Base-by-base conservation (phyloP, 2,113 vertebrate species). In the Lucifuga dentata region DNA sequence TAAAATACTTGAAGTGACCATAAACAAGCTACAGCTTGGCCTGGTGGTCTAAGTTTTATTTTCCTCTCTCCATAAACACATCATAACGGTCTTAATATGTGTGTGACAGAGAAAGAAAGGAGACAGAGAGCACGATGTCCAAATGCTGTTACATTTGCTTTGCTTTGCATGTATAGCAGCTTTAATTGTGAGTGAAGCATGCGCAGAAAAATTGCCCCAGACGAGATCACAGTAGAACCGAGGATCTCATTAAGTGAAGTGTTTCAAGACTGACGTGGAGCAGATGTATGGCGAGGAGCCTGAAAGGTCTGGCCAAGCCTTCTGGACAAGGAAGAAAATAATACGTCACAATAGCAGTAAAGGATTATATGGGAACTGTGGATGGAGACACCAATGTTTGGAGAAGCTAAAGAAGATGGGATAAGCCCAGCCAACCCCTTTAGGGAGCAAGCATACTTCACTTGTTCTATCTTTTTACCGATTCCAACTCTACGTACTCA, bases 271-370 rank as follows among this genome's bases (percentile, higher is more conserved):
- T 66, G 76, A 78, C 49, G 49, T 64, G 59, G 29, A 80, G 49
- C 79, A 85, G 73, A 80, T 86, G 73, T 64, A 69, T 78, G 63
- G 69, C 64, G 48, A 56, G 3, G 33, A 57, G 68, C 65, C 36
- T 26, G 64, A 23, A 23, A 20, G 19, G 8, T 53, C 32, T 19
- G 20, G 65, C 72, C 71, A 73, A 64, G 53, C 3, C 9, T 10
- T 41, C 23, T 50, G 68, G 55, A 66, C 10, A 16, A 66, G 36
- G 57, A 73, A 45, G 58, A 68, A 62, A 59, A 29, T 52, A 76
- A 66, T 55, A 43, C 12, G 49, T 49, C 59, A 55, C 48, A 55
- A 40, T 48, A 11, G 36, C 40, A 17, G 33, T 79, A 58, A 81
- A 71, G 36, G 36, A 57, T 63, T 26, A 57, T 43, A 58, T 4